A percentile compares a stretch with the other conserved stretches of the same genome.
phyloP scores from a whole-genome alignment of 2,113 vertebrate species.

The Triplophysa siluroides region DNA sequence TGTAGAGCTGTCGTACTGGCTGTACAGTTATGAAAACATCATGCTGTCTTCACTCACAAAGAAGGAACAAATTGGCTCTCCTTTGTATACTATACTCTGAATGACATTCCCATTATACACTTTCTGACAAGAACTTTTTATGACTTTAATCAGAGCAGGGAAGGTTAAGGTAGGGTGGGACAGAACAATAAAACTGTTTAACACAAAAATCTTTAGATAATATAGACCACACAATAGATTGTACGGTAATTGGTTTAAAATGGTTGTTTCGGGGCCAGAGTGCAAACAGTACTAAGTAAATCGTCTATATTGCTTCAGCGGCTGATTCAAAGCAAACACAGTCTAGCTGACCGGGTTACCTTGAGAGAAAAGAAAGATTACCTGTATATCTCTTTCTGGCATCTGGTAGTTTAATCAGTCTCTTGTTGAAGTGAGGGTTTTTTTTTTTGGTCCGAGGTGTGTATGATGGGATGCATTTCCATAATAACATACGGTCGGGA shows the following conservation, averaged over 20 bases:
- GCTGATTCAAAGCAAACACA: neutral
- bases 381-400: neutral
- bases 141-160: neutral
- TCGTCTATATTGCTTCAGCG: neutral
- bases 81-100: neutral
- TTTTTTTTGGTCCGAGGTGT: neutral
- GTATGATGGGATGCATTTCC: constrained; percentile 14
- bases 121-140: neutral
- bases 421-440: neutral
- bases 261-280: neutral
- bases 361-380: neutral
- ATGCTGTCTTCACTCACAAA: neutral
- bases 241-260: neutral
- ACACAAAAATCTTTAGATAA: constrained; percentile 9
- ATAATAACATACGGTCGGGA: constrained; percentile 8
- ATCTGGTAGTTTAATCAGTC: neutral
- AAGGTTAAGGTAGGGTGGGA: neutral
- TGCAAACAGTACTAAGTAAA: neutral
- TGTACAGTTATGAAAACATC: constrained; percentile 15
- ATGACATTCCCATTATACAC: neutral
- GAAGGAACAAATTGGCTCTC: neutral
- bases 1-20: neutral
- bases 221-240: neutral
- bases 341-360: neutral
- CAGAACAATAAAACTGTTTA: neutral